Evolutionary conservation across 2,888 invertebrate genomes (phyloP), one percentile per base, ranked within the genome.

Genomic region (Prenolepis imparis): DNA sequence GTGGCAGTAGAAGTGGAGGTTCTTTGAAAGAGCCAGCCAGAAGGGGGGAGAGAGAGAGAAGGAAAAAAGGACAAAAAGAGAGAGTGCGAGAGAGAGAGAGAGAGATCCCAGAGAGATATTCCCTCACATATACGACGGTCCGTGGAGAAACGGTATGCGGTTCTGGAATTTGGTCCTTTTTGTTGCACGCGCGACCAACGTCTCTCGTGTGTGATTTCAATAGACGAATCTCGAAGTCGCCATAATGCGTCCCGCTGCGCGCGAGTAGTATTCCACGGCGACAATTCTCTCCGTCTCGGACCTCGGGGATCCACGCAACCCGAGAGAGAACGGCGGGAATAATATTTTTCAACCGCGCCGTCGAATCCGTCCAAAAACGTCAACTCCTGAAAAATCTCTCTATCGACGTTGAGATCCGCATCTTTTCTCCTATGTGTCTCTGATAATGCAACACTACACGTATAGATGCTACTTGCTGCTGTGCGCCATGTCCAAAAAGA

Each of bases 181-280:
- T 88, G 85, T 84, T 67, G 77, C 55, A 44, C 78, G 82, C 81
- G 85, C 83, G 55, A 66, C 63, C 39, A 15, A 75, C 67, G 48
- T 57, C 59, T 57, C 59, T 59, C 84, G 74, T 80, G 85, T 82
- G 84, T 91, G 82, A 87, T 90, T 90, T 90, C 91, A 90, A 91
- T 90, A 91, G 90, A 91, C 90, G 88, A 90, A 90, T 86, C 90
- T 89, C 85, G 73, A 87, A 82, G 85, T 82, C 84, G 89, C 72
- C 82, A 78, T 84, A 48, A 15, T 61, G 90, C 90, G 88, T 83
- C 92, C 92, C 86, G 93, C 92, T 91, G 92, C 85, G 92, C 91
- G 92, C 85, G 92, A 88, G 88, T 90, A 89, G 52, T 52, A 52
- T 89, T 89, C 90, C 85, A 86, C 90, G 87, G 86, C 87, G 91